phyloP scores from a whole-genome alignment of 2,888 invertebrate species.

The Melanotus villosus region DNA sequence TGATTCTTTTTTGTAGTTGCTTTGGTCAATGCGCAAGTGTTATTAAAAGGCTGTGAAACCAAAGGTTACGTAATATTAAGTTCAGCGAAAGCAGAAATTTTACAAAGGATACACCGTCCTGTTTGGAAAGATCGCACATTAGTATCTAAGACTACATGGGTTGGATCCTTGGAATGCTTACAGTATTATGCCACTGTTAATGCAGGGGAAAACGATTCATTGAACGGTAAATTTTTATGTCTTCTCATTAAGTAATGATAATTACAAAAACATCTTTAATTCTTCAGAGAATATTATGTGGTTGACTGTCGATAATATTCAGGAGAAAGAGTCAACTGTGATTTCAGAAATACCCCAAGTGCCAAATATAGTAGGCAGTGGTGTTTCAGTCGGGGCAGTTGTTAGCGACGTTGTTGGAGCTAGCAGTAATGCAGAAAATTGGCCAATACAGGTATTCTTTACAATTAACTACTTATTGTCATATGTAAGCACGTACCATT shows the following conservation, averaged over 20 bases:
- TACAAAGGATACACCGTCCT: slow-evolving; percentile 90
- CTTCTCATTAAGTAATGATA: too few relatives aligned
- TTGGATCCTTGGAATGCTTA: slow-evolving; percentile 95
- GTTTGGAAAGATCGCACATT: slow-evolving; percentile 90
- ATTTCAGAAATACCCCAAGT: slow-evolving; percentile 88
- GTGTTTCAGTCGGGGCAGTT: slow-evolving; percentile 97
- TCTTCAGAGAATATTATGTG: slow-evolving; percentile 92
- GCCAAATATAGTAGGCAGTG: slow-evolving; percentile 92
- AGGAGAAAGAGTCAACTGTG: slow-evolving; percentile 84
- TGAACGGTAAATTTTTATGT: slow-evolving; percentile 69
- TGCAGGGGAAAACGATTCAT: slow-evolving; percentile 80
- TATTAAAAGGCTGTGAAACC: slow-evolving; percentile 96
- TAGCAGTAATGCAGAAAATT: slow-evolving; percentile 73
- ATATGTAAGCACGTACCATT: not conserved
- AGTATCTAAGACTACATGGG: slow-evolving; percentile 96
- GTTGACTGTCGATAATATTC: slow-evolving; percentile 95
- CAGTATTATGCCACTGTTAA: slow-evolving; percentile 99
- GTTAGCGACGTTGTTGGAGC: slow-evolving; percentile 93
- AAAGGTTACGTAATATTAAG: slow-evolving; percentile 97
- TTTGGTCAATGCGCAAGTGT: slow-evolving; percentile 92
- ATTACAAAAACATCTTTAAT: slow-evolving; percentile 18
- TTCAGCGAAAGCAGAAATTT: slow-evolving; percentile 95
- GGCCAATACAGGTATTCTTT: slow-evolving; percentile 67
- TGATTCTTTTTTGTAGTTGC: slow-evolving; percentile 77
- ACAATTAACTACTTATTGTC: too few relatives aligned